Conservation (phyloP, 2,888 invertebrate genomes). For the Ephialtes manifestator region DNA sequence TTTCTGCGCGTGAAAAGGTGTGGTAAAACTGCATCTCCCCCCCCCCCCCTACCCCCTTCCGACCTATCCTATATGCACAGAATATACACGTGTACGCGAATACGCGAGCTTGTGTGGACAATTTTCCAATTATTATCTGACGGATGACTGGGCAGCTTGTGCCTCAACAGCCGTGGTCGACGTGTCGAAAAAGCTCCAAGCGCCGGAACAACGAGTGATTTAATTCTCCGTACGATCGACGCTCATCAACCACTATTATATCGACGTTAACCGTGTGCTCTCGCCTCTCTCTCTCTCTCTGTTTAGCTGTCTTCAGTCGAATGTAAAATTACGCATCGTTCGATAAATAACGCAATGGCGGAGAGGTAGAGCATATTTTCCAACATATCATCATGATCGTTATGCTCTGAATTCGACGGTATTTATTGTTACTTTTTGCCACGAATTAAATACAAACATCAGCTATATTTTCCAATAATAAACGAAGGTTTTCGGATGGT, state of each 20-base stretch:
- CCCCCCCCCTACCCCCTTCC: background rate
- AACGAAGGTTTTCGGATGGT: background rate
- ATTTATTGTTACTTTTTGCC: constrained; percentile 7
- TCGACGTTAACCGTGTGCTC: constrained; percentile 49
- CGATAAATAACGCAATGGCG: background rate
- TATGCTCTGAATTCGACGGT: constrained; percentile 37
- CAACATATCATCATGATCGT: constrained; percentile 63
- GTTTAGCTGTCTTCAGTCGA: constrained; percentile 2
- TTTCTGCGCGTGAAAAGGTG: constrained; percentile 48
- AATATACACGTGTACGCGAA: constrained; percentile 1
- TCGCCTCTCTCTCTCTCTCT: background rate
- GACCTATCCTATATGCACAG: no score
- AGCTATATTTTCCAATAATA: background rate
- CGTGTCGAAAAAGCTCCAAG: constrained; percentile 59
- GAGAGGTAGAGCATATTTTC: constrained; percentile 27
- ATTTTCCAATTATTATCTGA: constrained; percentile 70
- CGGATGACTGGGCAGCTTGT: constrained; percentile 53
- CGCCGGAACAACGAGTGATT: constrained; percentile 66
- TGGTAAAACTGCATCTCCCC: constrained; percentile 6
- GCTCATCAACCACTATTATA: constrained; percentile 66
- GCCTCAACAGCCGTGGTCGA: constrained; percentile 50
- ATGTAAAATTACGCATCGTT: constrained; percentile 25
- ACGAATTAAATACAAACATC: constrained; percentile 1
- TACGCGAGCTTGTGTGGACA: constrained; percentile 55
- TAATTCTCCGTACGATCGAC: constrained; percentile 65